phyloP scores from a whole-genome alignment of 2,888 invertebrate species.

The Xanthia icteritia region DNA sequence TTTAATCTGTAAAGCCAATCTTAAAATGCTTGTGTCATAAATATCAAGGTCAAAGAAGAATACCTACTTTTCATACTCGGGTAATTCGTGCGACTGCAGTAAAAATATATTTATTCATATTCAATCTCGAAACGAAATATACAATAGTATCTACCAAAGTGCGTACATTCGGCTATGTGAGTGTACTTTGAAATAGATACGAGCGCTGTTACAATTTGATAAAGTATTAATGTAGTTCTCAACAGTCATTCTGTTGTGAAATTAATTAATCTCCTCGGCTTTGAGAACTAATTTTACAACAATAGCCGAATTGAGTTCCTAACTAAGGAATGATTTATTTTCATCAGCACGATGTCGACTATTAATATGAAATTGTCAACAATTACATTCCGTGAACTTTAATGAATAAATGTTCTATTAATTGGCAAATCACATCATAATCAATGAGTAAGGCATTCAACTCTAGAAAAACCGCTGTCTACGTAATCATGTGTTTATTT shows the following conservation, averaged over 20 bases:
- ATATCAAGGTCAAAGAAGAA: slow-evolving; percentile 81
- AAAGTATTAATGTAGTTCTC: slow-evolving; percentile 62
- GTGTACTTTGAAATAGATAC: slow-evolving; percentile 65
- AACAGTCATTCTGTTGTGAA: slow-evolving; percentile 56
- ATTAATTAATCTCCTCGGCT: slow-evolving; percentile 63
- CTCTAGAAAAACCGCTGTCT: slow-evolving; percentile 88
- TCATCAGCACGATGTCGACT: slow-evolving; percentile 50
- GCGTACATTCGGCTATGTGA: slow-evolving; percentile 66
- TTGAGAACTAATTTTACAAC: slow-evolving; percentile 54
- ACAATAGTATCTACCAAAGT: slow-evolving; percentile 62
- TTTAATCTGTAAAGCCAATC: slow-evolving; percentile 72
- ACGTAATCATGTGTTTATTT: slow-evolving; percentile 83
- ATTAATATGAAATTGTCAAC: slow-evolving; percentile 63
- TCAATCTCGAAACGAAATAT: slow-evolving; percentile 67
- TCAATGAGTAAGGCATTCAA: slow-evolving; percentile 80
- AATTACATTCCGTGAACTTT: slow-evolving; percentile 76
- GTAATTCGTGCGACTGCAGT: slow-evolving; percentile 71
- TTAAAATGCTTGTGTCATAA: slow-evolving; percentile 79
- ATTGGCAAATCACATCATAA: slow-evolving; percentile 76
- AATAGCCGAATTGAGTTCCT: slow-evolving; percentile 48
- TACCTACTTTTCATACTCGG: slow-evolving; percentile 75
- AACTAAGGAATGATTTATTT: slow-evolving; percentile 60
- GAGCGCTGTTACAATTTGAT: slow-evolving; percentile 64
- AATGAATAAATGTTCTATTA: slow-evolving; percentile 79
- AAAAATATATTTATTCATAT: slow-evolving; percentile 71